Conservation (phyloP, 2,797 vertebrate species). For the Xiphophorus birchmanni region DNA sequence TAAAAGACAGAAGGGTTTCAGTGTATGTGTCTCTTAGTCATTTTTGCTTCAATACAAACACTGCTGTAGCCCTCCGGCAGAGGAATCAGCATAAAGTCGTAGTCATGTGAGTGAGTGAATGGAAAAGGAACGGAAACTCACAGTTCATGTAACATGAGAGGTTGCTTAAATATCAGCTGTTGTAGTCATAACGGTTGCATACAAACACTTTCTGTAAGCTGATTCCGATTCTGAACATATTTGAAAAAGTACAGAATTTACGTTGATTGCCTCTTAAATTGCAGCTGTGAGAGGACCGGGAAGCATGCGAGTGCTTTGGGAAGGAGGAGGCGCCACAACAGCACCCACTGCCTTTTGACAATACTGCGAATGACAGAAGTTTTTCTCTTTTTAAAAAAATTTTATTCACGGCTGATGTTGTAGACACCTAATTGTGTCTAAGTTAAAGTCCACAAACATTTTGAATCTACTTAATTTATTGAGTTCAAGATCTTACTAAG, state of each 20-base stretch:
- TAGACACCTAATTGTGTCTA: neutral
- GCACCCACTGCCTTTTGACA: neutral
- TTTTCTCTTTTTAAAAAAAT: neutral
- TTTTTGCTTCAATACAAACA: constrained; percentile 58
- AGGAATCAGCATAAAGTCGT: neutral
- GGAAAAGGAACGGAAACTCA: neutral
- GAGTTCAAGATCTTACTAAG: neutral
- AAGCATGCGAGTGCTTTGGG: neutral
- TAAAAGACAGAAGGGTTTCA: constrained; percentile 61
- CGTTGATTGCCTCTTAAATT: neutral
- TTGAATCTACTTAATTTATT: neutral
- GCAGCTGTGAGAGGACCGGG: neutral
- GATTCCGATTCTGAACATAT: neutral
- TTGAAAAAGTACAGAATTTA: neutral
- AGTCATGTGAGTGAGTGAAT: neutral
- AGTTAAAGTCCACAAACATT: neutral
- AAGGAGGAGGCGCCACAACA: neutral
- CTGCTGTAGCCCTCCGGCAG: constrained; percentile 16
- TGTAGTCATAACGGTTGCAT: neutral
- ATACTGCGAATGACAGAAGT: neutral
- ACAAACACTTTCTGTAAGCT: too few species aligned
- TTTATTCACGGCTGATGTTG: neutral
- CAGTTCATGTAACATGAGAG: too few species aligned
- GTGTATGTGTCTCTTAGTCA: constrained; percentile 45
- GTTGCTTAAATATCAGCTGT: neutral